Evolutionary conservation across 2,797 vertebrate genomes (phyloP).

Genomic region (Smutsia gigantea): DNA sequence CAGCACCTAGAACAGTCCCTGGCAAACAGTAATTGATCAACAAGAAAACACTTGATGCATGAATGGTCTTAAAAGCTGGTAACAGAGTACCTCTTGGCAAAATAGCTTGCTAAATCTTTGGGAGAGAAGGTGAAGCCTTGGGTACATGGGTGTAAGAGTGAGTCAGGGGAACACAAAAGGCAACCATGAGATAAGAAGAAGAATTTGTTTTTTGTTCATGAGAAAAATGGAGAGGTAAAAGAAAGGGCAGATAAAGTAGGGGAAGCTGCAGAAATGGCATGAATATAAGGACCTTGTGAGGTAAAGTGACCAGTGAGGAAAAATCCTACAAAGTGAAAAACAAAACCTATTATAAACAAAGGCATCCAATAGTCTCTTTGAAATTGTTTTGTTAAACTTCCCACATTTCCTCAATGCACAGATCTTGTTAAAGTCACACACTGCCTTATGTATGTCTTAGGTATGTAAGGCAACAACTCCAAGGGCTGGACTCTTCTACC

Average conservation of each 20-base stretch:
- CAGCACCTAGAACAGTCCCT: not conserved
- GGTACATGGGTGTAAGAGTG: not conserved
- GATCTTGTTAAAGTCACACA: not conserved
- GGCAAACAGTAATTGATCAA: not conserved
- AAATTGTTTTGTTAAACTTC: not conserved
- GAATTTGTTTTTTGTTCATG: not conserved
- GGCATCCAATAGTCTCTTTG: not conserved
- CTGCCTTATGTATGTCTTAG: not conserved
- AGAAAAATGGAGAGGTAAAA: not conserved
- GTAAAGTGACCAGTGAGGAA: not conserved
- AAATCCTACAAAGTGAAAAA: not conserved
- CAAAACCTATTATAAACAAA: not conserved
- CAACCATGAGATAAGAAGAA: not conserved
- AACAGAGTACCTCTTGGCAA: conserved; percentile 8
- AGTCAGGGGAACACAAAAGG: not conserved
- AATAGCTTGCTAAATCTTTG: not conserved
- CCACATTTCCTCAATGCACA: not conserved
- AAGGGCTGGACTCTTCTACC: not conserved
- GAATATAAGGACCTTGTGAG: not conserved
- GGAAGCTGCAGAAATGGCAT: not conserved
- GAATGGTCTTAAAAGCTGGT: not conserved
- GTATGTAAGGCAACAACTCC: not conserved
- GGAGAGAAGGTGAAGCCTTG: not conserved
- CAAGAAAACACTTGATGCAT: not conserved
- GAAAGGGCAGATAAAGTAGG: not conserved